A percentile compares a stretch with the other conserved stretches of the same genome.
Conservation (phyloP, 1,140 invertebrate species). For the Episyrphus balteatus region DNA sequence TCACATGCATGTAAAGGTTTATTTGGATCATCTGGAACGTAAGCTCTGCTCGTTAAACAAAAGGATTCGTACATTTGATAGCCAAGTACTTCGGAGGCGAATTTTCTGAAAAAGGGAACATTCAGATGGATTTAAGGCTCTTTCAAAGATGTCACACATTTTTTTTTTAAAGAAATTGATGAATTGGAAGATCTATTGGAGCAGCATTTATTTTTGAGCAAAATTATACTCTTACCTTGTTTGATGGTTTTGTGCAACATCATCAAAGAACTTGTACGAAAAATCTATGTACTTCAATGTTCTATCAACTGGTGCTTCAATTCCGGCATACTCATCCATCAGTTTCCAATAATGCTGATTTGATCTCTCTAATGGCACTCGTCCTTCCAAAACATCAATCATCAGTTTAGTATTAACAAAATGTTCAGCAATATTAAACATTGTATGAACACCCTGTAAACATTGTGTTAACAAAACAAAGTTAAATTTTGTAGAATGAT, state of each 20-base stretch:
- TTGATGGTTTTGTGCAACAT: slow-evolving; percentile 5
- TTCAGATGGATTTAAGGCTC: no score
- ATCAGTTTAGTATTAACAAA: slow-evolving; percentile 14
- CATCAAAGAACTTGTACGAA: slow-evolving; percentile 14
- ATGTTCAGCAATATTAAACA: slow-evolving; percentile 9
- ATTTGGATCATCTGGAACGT: slow-evolving; percentile 32
- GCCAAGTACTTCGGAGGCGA: slow-evolving; percentile 12
- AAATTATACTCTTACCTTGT: background rate
- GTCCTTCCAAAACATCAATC: slow-evolving; percentile 11
- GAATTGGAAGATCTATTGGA: background rate
- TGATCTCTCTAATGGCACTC: slow-evolving; percentile 49
- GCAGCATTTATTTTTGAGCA: background rate
- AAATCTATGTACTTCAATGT: slow-evolving; percentile 65
- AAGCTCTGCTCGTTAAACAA: slow-evolving; percentile 38
- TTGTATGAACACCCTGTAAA: slow-evolving; percentile 9
- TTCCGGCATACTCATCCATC: slow-evolving; percentile 58
- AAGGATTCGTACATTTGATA: slow-evolving; percentile 12
- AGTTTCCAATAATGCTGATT: slow-evolving; percentile 64
- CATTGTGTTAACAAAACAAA: background rate
- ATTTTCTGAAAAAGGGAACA: slow-evolving; percentile 8
- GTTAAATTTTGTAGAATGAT: background rate
- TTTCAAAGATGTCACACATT: no score
- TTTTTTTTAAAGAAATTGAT: background rate
- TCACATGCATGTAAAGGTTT: slow-evolving; percentile 47
- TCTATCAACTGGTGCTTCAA: slow-evolving; percentile 58